These are phyloP conservation scores for Loris lydekkerianus DNA, from an alignment of 2,797 vertebrate species.

Conservation along the genomic window DNA sequence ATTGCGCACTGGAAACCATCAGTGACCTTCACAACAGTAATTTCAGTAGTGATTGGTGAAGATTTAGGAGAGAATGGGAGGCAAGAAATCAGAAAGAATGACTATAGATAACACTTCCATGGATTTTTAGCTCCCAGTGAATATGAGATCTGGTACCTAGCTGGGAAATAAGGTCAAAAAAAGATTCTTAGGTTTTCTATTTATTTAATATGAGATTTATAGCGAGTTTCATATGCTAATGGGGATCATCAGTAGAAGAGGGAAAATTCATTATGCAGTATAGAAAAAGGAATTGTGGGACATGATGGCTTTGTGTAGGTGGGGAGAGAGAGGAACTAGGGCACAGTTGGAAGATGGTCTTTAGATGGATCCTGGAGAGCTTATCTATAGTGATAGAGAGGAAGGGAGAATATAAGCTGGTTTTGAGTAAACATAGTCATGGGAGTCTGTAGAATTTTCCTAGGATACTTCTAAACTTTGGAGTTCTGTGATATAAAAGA, in stretches of 20 bases:
- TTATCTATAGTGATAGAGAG: not conserved
- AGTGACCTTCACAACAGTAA: not conserved
- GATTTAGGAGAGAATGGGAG: not conserved
- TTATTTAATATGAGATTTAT: constrained; percentile 8
- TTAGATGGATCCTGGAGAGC: not conserved
- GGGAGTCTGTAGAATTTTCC: not conserved
- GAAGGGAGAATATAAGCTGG: not conserved
- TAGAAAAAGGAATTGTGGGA: not conserved
- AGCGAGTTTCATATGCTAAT: not conserved
- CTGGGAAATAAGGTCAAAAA: not conserved
- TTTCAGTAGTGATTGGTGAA: not conserved
- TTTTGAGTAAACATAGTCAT: not conserved
- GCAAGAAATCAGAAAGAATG: not conserved
- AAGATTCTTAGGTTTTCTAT: not conserved
- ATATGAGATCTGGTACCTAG: not conserved
- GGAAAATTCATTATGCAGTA: not conserved
- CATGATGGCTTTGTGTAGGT: not conserved
- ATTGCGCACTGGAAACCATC: not conserved
- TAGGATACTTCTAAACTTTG: not conserved
- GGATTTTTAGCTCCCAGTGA: not conserved
- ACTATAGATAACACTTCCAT: not conserved
- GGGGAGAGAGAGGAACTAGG: not conserved
- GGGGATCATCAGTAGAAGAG: not conserved
- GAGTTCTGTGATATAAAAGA: not conserved
- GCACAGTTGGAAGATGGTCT: not conserved